A percentile compares a stretch with the other conserved stretches of the same genome.
Conservation (phyloP, 1,140 invertebrate species). For the Trachymyrmex septentrionalis region DNA sequence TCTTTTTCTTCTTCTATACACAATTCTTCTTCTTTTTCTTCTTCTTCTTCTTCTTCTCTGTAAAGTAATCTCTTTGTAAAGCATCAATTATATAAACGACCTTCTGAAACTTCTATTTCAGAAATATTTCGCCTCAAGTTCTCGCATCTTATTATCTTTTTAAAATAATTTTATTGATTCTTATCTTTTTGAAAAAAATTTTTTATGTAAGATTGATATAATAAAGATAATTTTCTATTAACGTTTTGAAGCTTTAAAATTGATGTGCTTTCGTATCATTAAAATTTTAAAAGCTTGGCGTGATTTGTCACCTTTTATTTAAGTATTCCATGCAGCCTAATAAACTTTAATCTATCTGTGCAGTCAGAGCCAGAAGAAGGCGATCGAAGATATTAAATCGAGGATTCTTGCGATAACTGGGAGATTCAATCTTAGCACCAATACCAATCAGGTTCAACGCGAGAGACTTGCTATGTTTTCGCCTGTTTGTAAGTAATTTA, state of each 20-base stretch:
- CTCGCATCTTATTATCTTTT: not conserved
- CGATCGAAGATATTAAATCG: slow-evolving; percentile 84
- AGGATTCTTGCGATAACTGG: slow-evolving; percentile 82
- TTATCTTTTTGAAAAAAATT: no score
- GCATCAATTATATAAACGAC: no score
- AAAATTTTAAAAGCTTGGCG: not conserved
- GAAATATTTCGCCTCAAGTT: not conserved
- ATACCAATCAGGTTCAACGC: slow-evolving; percentile 80
- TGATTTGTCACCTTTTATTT: slow-evolving; percentile 24
- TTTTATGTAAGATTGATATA: not conserved
- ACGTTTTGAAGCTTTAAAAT: not conserved
- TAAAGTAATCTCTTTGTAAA: no score
- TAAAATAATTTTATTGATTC: not conserved
- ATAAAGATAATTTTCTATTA: not conserved
- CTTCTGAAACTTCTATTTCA: not conserved
- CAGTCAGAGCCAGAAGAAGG: slow-evolving; percentile 84
- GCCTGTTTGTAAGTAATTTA: slow-evolving; percentile 81
- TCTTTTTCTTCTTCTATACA: no score
- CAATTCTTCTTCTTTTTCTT: no score
- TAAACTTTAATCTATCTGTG: slow-evolving; percentile 72
- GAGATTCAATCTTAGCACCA: slow-evolving; percentile 81
- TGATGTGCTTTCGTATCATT: not conserved
- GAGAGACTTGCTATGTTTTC: slow-evolving; percentile 83
- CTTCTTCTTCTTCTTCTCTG: no score
- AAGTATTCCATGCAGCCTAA: not conserved